These are phyloP conservation scores for Leucosticte australis DNA, from an alignment of 2,113 vertebrate species.

Conservation along the genomic window DNA sequence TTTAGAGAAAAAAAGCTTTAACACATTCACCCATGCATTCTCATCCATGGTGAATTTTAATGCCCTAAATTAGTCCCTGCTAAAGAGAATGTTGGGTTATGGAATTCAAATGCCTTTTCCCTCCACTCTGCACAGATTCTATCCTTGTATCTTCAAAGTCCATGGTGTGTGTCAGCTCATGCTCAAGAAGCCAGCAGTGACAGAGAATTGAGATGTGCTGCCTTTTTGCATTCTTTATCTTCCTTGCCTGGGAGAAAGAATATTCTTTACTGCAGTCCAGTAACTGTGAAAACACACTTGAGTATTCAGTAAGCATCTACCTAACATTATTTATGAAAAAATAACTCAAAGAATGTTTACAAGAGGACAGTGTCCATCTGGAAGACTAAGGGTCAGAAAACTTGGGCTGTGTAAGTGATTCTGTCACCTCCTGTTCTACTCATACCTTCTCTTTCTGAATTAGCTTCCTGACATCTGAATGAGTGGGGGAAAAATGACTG, in stretches of 20 bases:
- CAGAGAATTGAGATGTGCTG: slow-evolving; percentile 18
- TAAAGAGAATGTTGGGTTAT: background rate
- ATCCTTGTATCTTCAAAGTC: slow-evolving; percentile 36
- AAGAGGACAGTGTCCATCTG: background rate
- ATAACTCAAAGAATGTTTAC: background rate
- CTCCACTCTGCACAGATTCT: background rate
- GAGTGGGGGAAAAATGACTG: background rate
- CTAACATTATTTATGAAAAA: slow-evolving; percentile 39
- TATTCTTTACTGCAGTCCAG: background rate
- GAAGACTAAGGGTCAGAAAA: background rate
- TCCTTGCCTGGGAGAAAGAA: slow-evolving; percentile 7
- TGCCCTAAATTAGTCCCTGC: background rate
- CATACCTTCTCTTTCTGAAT: background rate
- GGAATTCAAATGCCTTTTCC: background rate
- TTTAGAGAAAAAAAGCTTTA: background rate
- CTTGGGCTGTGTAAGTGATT: background rate
- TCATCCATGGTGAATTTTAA: background rate
- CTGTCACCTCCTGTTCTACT: background rate
- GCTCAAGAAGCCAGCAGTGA: slow-evolving; percentile 33
- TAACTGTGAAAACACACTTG: background rate
- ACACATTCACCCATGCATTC: background rate
- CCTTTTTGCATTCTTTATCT: slow-evolving; percentile 27
- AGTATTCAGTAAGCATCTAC: background rate
- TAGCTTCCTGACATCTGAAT: background rate
- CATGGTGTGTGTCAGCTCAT: background rate